Conservation (phyloP, 1,140 invertebrate genomes). For the Heliconius nattereri region DNA sequence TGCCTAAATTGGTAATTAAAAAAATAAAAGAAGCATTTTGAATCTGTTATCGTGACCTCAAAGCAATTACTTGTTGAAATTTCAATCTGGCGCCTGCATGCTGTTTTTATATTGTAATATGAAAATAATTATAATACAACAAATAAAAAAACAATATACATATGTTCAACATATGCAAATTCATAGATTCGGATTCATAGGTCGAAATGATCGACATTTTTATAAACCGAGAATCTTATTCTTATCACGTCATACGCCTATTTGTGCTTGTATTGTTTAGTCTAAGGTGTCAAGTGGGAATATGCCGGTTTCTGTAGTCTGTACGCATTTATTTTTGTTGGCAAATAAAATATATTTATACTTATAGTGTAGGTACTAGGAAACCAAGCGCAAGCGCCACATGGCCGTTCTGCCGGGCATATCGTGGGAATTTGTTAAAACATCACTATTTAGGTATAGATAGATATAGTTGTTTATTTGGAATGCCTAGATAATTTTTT, state of each 20-base stretch:
- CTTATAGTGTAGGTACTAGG: slow-evolving; percentile 12
- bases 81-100: slow-evolving; percentile 5
- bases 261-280: slow-evolving; percentile 47
- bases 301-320: slow-evolving; percentile 20
- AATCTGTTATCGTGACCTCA: not conserved
- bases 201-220: not conserved
- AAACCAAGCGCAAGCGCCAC: slow-evolving; percentile 34
- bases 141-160: not conserved
- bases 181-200: not conserved
- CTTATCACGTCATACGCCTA: not conserved
- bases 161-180: not conserved
- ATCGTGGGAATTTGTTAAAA: slow-evolving; percentile 43
- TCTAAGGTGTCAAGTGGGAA: slow-evolving; percentile 35
- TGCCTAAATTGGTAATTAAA: not conserved
- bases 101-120: not conserved
- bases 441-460: slow-evolving; percentile 2
- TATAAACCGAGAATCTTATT: not conserved
- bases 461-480: not conserved
- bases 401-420: slow-evolving; percentile 36
- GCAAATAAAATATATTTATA: slow-evolving; percentile 46
- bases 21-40: not conserved
- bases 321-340: slow-evolving; percentile 54
- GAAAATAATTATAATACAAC: not conserved
- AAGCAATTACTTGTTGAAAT: not conserved
- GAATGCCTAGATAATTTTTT: not conserved